These are phyloP conservation scores for Arenaria interpres DNA, from an alignment of 2,113 vertebrate genomes.

Conservation along the genomic window DNA sequence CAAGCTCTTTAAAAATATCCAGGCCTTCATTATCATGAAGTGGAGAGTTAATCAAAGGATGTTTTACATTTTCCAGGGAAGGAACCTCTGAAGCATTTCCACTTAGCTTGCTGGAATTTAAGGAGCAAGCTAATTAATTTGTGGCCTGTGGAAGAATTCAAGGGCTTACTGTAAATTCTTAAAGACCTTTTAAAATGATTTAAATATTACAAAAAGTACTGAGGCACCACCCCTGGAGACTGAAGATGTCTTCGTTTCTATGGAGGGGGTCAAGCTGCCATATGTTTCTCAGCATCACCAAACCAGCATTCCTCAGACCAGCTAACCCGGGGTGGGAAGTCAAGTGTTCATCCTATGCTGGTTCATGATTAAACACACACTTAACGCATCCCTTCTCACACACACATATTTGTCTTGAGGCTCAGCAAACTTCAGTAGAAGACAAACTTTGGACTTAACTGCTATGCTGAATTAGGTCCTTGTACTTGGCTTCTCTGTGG, in stretches of 20 bases:
- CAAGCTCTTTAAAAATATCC: neutral
- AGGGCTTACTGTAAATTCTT: slow-evolving; percentile 27
- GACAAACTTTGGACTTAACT: neutral
- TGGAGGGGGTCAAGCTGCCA: neutral
- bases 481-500: neutral
- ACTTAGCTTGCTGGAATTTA: slow-evolving; percentile 38
- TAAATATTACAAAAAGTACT: neutral
- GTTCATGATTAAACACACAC: neutral
- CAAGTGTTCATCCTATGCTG: neutral
- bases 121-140: slow-evolving; percentile 48
- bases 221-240: neutral
- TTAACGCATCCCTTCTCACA: neutral
- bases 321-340: neutral
- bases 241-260: neutral
- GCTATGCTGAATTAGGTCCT: neutral
- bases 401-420: neutral
- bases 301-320: neutral
- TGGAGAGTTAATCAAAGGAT: slow-evolving; percentile 30
- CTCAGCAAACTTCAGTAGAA: neutral
- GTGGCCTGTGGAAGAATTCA: slow-evolving; percentile 16
- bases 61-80: slow-evolving; percentile 27
- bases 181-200: slow-evolving; percentile 5
- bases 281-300: neutral
- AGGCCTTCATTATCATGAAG: slow-evolving; percentile 18
- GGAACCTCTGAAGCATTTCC: slow-evolving; percentile 16